Evolutionary conservation across 2,113 vertebrate species (phyloP), one percentile per base, ranked within the genome.

Genomic region (Anhinga anhinga): DNA sequence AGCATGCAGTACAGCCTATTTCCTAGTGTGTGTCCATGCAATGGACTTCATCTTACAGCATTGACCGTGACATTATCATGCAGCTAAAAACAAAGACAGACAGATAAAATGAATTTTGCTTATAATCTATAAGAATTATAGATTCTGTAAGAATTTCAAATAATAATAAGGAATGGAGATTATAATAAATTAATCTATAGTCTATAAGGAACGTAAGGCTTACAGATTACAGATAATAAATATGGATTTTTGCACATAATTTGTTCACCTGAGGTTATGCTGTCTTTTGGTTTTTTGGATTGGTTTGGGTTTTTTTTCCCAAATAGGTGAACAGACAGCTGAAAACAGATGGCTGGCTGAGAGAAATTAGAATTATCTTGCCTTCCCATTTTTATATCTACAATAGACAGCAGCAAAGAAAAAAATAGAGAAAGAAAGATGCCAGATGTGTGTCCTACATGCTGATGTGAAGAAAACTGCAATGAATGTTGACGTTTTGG

Each of bases 401-500:
- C 11, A 42, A 16, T 7, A 71, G 34, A 7, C 12, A 69, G 11
- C 11, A 1, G 40, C 10, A 42, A 8, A 58, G 8, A 9, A 13
- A 20, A 30, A 11, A 21, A 1, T 8, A 25, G 2, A 40, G 11
- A 42, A 40, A 29, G 9, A 86, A 86, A 83, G 27, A 45, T 71
- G 23, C 86, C 85, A 90, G 71, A 94, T 90, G 58, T 83, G n/a
- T 74, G 21, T 97, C 56, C 82, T 74, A 82, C 40, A 49, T 32
- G 58, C 38, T 90, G 49, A 83, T 91, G 71, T 63, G 77, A 93
- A 90, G 42, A 58, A 89, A 87, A 62, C 62, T 81, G 27, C 22
- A 47, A 62, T 13, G 71, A 93, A 94, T 91, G 71, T 85, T 97
- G 86, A 94, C 67, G 82, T 96, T 96, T 94, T 94, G 82, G 83